phyloP scores from a whole-genome alignment of 2,888 invertebrate species.

The Agrotis ipsilon region DNA sequence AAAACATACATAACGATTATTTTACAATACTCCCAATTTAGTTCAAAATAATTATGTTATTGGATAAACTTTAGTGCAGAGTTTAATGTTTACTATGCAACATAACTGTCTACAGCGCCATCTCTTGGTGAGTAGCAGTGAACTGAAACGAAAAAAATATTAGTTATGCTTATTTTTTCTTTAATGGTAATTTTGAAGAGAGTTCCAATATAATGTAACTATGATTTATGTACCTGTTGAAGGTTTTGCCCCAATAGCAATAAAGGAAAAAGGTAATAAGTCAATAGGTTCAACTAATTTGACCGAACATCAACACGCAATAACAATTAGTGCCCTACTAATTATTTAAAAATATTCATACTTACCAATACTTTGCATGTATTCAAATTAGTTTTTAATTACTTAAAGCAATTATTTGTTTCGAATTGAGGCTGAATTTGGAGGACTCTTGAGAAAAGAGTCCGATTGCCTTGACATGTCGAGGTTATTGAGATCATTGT shows the following conservation, averaged over 20 bases:
- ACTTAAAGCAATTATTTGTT: conserved; percentile 24
- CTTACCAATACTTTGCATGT: conserved; percentile 41
- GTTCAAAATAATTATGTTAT: too few relatives aligned
- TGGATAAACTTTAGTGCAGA: background rate
- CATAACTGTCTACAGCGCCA: conserved; percentile 49
- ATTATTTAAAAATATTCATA: conserved; percentile 24
- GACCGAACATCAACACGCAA: conserved; percentile 25
- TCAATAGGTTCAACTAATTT: too few relatives aligned
- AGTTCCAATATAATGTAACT: background rate
- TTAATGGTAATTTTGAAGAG: background rate
- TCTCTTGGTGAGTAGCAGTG: conserved; percentile 62
- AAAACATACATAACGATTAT: too few relatives aligned
- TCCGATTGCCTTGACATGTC: conserved; percentile 10
- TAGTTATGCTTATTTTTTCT: background rate
- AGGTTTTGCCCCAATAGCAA: too few relatives aligned
- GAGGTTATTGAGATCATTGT: too few relatives aligned
- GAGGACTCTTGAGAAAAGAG: conserved; percentile 2
- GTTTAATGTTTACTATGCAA: background rate
- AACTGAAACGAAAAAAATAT: too few relatives aligned
- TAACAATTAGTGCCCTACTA: conserved; percentile 9
- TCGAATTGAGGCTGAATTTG: conserved; percentile 13
- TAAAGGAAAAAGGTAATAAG: too few relatives aligned
- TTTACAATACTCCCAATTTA: background rate
- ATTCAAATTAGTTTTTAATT: conserved; percentile 35
- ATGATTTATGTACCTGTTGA: background rate